Evolutionary conservation across 2,888 invertebrate species (phyloP).

Genomic region (Sinodicranocentrus sp.): DNA sequence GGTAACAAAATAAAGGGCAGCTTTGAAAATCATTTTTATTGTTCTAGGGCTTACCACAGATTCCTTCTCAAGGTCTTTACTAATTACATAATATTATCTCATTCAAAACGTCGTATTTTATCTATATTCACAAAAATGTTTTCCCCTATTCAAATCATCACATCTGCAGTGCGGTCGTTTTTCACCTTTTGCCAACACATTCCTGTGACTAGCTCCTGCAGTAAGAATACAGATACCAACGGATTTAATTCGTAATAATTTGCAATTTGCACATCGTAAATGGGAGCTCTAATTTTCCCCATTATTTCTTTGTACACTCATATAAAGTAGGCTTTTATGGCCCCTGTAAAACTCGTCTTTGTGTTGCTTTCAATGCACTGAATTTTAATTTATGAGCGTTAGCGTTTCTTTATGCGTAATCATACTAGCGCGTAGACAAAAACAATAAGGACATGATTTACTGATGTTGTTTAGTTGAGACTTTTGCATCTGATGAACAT

Average conservation of each 20-base stretch:
- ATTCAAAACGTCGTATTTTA: not conserved
- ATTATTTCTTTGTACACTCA: slow-evolving; percentile 21
- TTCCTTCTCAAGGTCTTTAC: slow-evolving; percentile 59
- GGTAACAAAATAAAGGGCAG: not conserved
- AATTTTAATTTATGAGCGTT: slow-evolving; percentile 32
- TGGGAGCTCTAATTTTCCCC: slow-evolving; percentile 12
- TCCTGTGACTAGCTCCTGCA: not conserved
- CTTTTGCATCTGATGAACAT: slow-evolving; percentile 18
- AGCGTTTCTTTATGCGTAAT: not conserved
- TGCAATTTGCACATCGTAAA: slow-evolving; percentile 60
- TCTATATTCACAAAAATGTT: not conserved
- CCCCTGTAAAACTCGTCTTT: slow-evolving; percentile 17
- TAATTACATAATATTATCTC: slow-evolving; percentile 54
- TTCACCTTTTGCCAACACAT: slow-evolving; percentile 23
- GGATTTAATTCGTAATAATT: slow-evolving; percentile 59
- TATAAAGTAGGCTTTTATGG: slow-evolving; percentile 38
- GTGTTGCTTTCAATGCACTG: slow-evolving; percentile 21
- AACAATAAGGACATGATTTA: slow-evolving; percentile 31
- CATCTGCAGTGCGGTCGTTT: slow-evolving; percentile 28
- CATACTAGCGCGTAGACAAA: slow-evolving; percentile 17
- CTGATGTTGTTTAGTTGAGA: not conserved
- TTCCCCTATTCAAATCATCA: not conserved
- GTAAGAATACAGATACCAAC: slow-evolving; percentile 34
- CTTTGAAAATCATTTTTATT: slow-evolving; percentile 37
- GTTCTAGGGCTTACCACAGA: slow-evolving; percentile 54